Percentiles rank a stretch among this genome's conserved stretches.
These are phyloP conservation scores for Oreotrochilus melanogaster DNA, from an alignment of 2,113 vertebrate species.

Conservation along the genomic window DNA sequence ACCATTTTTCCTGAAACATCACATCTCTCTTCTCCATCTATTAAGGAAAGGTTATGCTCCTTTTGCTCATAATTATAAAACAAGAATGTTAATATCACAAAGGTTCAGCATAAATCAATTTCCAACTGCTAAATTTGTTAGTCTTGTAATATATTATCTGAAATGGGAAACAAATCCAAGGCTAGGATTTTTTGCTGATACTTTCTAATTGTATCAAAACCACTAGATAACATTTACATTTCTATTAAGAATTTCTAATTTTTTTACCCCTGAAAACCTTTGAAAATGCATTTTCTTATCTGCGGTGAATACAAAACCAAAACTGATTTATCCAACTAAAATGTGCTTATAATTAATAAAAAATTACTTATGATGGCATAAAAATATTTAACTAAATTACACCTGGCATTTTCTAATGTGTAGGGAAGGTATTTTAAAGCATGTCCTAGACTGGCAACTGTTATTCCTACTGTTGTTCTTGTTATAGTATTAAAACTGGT, in stretches of 20 bases:
- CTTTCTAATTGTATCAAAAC: conserved; percentile 56
- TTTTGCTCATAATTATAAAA: conserved; percentile 64
- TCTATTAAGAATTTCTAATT: conserved; percentile 58
- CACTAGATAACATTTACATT: conserved; percentile 39
- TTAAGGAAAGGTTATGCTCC: conserved; percentile 69
- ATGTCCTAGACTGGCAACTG: conserved; percentile 52
- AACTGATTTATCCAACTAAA: conserved; percentile 68
- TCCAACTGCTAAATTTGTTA: conserved; percentile 58
- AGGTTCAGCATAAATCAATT: conserved; percentile 69
- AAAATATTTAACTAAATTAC: conserved; percentile 75
- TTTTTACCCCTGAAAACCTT: conserved; percentile 54
- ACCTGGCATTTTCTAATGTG: conserved; percentile 38
- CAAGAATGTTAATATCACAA: conserved; percentile 66
- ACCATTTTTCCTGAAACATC: conserved; percentile 63
- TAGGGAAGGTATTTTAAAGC: conserved; percentile 31
- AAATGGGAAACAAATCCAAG: conserved; percentile 42
- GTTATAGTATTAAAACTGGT: neutral
- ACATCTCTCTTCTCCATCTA: conserved; percentile 52
- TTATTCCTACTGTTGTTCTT: conserved; percentile 56
- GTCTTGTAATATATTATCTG: conserved; percentile 51
- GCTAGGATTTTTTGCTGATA: conserved; percentile 42
- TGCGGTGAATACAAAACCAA: conserved; percentile 66
- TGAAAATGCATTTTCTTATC: conserved; percentile 58
- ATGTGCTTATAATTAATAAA: conserved; percentile 68
- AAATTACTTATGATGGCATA: conserved; percentile 75